Percentiles rank a stretch among this genome's conserved stretches.
Evolutionary conservation across 1,140 invertebrate species (phyloP).

Genomic region (Heterodera schachtii): DNA sequence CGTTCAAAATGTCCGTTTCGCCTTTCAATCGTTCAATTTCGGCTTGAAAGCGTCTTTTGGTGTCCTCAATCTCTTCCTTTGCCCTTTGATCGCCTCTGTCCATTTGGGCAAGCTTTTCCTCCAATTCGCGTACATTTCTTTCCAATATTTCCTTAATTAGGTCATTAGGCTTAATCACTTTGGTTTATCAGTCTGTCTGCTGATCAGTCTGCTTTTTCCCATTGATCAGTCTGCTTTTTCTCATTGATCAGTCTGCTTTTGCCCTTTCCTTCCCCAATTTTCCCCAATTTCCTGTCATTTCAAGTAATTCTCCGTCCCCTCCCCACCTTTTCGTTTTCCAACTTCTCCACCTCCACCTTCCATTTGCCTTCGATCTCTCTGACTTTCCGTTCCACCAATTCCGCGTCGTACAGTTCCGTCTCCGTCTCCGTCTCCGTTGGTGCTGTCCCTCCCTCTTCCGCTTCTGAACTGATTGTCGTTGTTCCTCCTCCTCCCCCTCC

Average conservation of each 20-base stretch:
- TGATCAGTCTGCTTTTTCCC: no score
- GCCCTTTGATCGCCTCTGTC: slow-evolving; percentile 38
- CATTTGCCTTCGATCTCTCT: slow-evolving; percentile 65
- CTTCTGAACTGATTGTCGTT: slow-evolving; percentile 37
- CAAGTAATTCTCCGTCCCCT: no score
- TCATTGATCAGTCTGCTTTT: background rate
- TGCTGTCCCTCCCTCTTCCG: slow-evolving; percentile 34
- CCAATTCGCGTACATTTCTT: slow-evolving; percentile 55
- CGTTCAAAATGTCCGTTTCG: slow-evolving; percentile 56
- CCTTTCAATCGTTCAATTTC: slow-evolving; percentile 61
- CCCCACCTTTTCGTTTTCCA: slow-evolving; percentile 62
- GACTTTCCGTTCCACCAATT: slow-evolving; percentile 60
- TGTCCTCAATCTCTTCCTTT: slow-evolving; percentile 57
- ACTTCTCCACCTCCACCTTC: slow-evolving; percentile 59
- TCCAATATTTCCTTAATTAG: slow-evolving; percentile 57
- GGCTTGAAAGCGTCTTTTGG: slow-evolving; percentile 57
- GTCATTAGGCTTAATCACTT: no score
- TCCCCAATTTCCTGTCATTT: no score
- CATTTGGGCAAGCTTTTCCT: slow-evolving; percentile 57
- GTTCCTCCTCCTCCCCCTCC: slow-evolving; percentile 28
- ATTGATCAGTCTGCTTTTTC: background rate
- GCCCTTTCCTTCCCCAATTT: no score
- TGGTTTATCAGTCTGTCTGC: background rate
- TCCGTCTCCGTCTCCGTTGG: slow-evolving; percentile 30
- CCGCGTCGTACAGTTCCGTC: slow-evolving; percentile 51